Evolutionary conservation across 2,113 vertebrate genomes (phyloP).

Genomic region (Periophthalmodon schlosseri): DNA sequence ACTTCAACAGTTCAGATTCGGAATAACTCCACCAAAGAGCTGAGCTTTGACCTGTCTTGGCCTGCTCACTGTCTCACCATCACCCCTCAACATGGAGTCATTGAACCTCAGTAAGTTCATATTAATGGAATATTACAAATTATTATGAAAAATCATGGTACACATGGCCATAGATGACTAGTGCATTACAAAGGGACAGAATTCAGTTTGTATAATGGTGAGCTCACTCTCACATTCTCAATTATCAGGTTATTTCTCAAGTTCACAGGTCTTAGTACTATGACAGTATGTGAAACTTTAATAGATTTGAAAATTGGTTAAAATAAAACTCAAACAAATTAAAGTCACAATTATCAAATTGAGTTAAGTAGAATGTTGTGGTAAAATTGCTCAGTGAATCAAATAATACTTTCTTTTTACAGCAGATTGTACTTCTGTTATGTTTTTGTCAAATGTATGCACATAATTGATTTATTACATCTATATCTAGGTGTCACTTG

Average conservation of each 20-base stretch:
- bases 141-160: not conserved
- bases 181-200: no score
- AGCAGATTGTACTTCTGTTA: not conserved
- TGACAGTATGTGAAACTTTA: no score
- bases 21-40: slow-evolving; percentile 78
- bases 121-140: no score
- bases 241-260: no score
- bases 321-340: no score
- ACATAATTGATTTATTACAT: not conserved
- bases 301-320: no score
- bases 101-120: slow-evolving; percentile 84
- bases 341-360: not conserved
- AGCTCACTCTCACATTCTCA: no score
- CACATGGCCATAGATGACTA: no score
- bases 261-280: no score
- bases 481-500: slow-evolving; percentile 73
- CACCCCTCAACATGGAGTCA: slow-evolving; percentile 88
- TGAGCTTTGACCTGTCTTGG: slow-evolving; percentile 93
- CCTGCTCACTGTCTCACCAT: slow-evolving; percentile 93
- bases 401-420: not conserved
- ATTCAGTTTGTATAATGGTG: no score
- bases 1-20: slow-evolving; percentile 80
- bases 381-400: not conserved
- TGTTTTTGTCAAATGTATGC: not conserved
- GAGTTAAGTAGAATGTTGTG: not conserved